phyloP scores from a whole-genome alignment of 2,113 vertebrate genomes.

The Neogale vison region DNA sequence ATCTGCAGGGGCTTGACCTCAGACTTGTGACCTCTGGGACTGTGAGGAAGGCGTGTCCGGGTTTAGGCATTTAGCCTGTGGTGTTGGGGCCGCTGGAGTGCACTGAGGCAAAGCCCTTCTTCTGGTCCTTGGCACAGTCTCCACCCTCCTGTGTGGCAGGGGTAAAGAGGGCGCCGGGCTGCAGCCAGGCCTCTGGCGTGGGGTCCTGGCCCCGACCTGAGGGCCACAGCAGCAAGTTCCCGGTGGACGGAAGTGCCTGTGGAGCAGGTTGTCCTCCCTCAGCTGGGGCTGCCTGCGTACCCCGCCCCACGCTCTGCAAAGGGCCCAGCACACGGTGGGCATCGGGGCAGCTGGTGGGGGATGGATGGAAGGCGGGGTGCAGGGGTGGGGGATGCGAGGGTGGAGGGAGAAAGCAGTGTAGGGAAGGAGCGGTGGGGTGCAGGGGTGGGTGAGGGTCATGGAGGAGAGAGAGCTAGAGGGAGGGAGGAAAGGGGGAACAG shows the following conservation, averaged over 20 bases:
- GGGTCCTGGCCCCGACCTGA: neutral
- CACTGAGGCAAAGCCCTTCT: neutral
- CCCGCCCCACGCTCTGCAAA: neutral
- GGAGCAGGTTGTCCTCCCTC: neutral
- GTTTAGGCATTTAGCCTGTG: neutral
- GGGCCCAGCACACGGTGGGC: neutral
- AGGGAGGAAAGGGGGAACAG: neutral
- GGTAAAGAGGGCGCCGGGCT: rapidly evolving
- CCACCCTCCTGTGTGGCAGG: neutral
- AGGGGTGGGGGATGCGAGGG: no score
- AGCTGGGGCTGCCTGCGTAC: neutral
- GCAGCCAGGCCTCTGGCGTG: no score
- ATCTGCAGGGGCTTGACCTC: neutral
- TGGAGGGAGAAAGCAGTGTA: neutral
- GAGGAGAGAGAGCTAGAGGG: neutral
- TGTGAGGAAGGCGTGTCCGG: rapidly evolving
- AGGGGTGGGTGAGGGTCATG: no score
- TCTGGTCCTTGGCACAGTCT: neutral
- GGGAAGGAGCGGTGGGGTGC: neutral
- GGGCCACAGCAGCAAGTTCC: neutral
- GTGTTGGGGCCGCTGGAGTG: neutral
- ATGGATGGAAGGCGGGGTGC: no score
- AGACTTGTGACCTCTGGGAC: rapidly evolving
- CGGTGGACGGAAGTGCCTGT: neutral
- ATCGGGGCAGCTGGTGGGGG: neutral